These are phyloP conservation scores for Capitulum mitella DNA, from an alignment of 2,888 invertebrate species.

Conservation along the genomic window DNA sequence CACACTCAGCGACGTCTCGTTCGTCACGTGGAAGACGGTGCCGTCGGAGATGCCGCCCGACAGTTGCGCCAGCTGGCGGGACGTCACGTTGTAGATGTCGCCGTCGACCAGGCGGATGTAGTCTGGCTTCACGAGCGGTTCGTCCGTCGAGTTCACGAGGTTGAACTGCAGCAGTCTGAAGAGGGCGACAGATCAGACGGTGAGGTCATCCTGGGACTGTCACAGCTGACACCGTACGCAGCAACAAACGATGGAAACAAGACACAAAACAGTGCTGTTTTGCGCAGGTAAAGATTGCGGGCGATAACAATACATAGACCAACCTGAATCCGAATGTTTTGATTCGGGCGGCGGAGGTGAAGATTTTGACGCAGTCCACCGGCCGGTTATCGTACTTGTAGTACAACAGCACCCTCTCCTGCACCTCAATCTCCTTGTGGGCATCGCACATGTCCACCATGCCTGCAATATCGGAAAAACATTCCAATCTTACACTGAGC, in stretches of 20 bases:
- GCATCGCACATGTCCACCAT: conserved; percentile 94
- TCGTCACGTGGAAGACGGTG: conserved; percentile 61
- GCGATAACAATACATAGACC: neutral
- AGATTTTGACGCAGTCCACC: conserved; percentile 95
- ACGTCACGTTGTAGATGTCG: conserved; percentile 78
- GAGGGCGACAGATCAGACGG: too few relatives aligned
- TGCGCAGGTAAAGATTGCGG: too few relatives aligned
- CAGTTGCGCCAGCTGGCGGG: conserved; percentile 63
- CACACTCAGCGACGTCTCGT: conserved; percentile 57
- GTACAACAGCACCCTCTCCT: conserved; percentile 83
- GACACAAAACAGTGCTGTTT: too few relatives aligned
- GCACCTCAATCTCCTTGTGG: conserved; percentile 78
- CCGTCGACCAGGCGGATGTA: conserved; percentile 83
- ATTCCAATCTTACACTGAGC: too few relatives aligned
- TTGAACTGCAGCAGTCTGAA: conserved; percentile 75
- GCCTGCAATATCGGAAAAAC: too few relatives aligned
- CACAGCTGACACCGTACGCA: too few relatives aligned
- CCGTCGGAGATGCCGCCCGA: conserved; percentile 58
- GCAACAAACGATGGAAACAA: too few relatives aligned
- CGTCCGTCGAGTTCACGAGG: conserved; percentile 76
- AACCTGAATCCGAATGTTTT: conserved; percentile 76
- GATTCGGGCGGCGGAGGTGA: conserved; percentile 72
- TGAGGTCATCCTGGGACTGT: too few relatives aligned
- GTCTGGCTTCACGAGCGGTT: conserved; percentile 54
- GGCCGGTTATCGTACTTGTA: conserved; percentile 95